Percentiles rank a stretch among this genome's conserved stretches.
Evolutionary conservation across 1,140 invertebrate species (phyloP).

Genomic region (Drosophila kohkoa): DNA sequence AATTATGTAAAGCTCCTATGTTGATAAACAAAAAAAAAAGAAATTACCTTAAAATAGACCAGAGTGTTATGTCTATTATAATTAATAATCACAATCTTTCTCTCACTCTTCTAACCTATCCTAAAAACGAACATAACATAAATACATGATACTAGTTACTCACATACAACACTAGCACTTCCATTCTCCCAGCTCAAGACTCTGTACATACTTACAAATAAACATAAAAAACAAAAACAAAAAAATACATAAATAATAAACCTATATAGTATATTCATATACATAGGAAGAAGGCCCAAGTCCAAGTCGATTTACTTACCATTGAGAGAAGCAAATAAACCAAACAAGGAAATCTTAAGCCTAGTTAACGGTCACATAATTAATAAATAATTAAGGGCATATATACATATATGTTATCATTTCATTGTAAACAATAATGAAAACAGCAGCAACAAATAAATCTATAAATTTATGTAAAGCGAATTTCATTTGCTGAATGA

Average conservation of each 20-base stretch:
- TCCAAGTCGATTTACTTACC: constrained; percentile 38
- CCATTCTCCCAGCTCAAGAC: constrained; percentile 43
- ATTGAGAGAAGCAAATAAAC: constrained; percentile 4
- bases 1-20: constrained; percentile 2
- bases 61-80: neutral
- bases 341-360: constrained; percentile 45
- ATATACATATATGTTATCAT: constrained; percentile 63
- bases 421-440: constrained; percentile 39
- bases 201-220: constrained; percentile 57
- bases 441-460: constrained; percentile 31
- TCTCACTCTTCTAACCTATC: constrained; percentile 27
- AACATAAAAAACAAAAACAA: neutral
- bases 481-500: constrained; percentile 69
- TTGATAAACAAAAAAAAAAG: neutral
- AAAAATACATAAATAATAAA: neutral
- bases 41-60: constrained; percentile 2
- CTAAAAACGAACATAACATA: constrained; percentile 9
- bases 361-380: constrained; percentile 60
- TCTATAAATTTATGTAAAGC: constrained; percentile 61
- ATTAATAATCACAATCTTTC: constrained; percentile 11
- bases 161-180: constrained; percentile 30
- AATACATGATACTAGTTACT: constrained; percentile 11
- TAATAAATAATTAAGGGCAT: constrained; percentile 49
- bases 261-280: constrained; percentile 1
- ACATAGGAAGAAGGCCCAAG: constrained; percentile 12